phyloP scores from a whole-genome alignment of 2,113 vertebrate species.

The Eublepharis macularius region DNA sequence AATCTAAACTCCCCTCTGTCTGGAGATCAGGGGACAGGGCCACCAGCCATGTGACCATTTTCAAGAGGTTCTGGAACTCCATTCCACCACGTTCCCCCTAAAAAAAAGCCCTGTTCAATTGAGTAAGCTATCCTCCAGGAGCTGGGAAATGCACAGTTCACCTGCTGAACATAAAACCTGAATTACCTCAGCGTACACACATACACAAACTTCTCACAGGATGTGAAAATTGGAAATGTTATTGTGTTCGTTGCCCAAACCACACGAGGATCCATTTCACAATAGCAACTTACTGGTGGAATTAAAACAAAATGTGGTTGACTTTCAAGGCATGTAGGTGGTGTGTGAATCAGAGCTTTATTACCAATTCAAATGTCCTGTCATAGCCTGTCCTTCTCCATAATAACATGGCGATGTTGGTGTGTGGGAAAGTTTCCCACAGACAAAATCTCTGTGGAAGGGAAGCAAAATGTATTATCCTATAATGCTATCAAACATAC shows the following conservation, averaged over 20 bases:
- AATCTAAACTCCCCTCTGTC: too few species aligned
- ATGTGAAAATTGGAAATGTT: not conserved
- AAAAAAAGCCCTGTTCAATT: too few species aligned
- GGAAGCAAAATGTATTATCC: not conserved
- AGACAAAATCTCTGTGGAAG: not conserved
- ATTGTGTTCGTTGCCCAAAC: not conserved
- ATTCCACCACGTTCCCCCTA: too few species aligned
- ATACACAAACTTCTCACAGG: not conserved
- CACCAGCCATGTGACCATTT: too few species aligned
- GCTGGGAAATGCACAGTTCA: too few species aligned
- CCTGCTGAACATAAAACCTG: not conserved
- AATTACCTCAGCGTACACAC: too few species aligned
- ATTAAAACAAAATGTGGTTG: too few species aligned
- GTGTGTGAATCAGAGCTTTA: not conserved
- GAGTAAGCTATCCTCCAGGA: not conserved
- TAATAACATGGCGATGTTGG: not conserved
- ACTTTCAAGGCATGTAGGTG: not conserved
- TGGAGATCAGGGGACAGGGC: too few species aligned
- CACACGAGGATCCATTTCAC: not conserved
- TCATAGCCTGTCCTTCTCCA: not conserved
- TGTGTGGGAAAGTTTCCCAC: not conserved
- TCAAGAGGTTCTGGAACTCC: too few species aligned
- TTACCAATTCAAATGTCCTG: not conserved
- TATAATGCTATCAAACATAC: not conserved
- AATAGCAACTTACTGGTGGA: not conserved